These are phyloP conservation scores for Agrochola lychnidis DNA, from an alignment of 2,888 invertebrate species.

Conservation along the genomic window DNA sequence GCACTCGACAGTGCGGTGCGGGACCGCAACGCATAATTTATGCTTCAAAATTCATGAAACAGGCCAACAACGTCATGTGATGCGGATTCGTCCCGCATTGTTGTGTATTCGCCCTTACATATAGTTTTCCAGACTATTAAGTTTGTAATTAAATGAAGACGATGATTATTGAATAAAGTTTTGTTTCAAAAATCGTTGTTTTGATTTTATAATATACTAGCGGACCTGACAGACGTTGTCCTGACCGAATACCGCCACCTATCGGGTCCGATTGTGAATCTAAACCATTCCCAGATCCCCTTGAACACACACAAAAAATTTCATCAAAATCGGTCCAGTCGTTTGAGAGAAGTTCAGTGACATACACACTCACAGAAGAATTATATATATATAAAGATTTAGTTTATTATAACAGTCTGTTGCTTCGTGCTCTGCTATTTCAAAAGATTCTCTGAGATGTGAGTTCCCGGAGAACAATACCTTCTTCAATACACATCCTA, in stretches of 20 bases:
- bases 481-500: not conserved
- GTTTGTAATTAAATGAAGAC: constrained; percentile 75
- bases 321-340: too few species aligned
- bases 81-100: not conserved
- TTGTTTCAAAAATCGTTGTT: constrained; percentile 72
- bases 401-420: not conserved
- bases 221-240: too few species aligned
- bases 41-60: not conserved
- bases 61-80: not conserved
- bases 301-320: too few species aligned
- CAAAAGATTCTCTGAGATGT: not conserved
- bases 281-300: too few species aligned
- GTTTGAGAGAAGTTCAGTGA: too few species aligned
- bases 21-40: not conserved
- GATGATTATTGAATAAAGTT: constrained; percentile 76
- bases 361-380: too few species aligned
- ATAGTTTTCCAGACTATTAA: constrained; percentile 70
- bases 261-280: too few species aligned
- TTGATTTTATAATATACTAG: constrained; percentile 25
- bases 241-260: too few species aligned
- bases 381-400: too few species aligned
- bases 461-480: not conserved
- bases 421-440: not conserved
- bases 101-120: constrained; percentile 65
- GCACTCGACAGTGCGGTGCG: not conserved